Percentiles rank a stretch among this genome's conserved stretches.
Conservation (phyloP, 2,888 invertebrate genomes). For the Acanthoscelides obtectus region DNA sequence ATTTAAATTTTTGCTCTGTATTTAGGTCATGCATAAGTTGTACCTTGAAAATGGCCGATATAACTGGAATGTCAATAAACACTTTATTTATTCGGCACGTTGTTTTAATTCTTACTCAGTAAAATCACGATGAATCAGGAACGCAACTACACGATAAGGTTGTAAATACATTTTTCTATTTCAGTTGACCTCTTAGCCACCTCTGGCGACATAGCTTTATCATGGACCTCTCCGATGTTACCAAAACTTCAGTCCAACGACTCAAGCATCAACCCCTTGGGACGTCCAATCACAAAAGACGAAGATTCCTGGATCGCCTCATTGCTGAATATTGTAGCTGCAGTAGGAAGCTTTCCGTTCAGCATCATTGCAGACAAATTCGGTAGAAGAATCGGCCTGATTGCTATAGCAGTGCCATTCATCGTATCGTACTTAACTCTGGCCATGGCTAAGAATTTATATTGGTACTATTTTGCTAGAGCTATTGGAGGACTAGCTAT, state of each 20-base stretch:
- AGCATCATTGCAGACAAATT: slow-evolving; percentile 60
- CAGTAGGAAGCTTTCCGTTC: slow-evolving; percentile 61
- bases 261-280: slow-evolving; percentile 38
- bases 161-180: too few species aligned
- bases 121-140: too few species aligned
- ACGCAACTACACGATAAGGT: too few species aligned
- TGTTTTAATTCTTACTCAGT: too few species aligned
- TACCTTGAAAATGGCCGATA: too few species aligned
- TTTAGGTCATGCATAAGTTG: too few species aligned
- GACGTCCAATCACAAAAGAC: slow-evolving; percentile 32
- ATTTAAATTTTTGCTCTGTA: too few species aligned
- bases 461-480: slow-evolving; percentile 42
- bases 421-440: slow-evolving; percentile 24
- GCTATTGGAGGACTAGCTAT: slow-evolving; percentile 57
- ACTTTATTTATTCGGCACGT: too few species aligned
- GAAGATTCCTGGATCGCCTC: slow-evolving; percentile 53
- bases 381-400: slow-evolving; percentile 63
- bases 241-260: slow-evolving; percentile 31
- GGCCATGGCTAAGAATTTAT: slow-evolving; percentile 24
- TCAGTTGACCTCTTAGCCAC: slow-evolving; percentile 32
- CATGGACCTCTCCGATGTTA: slow-evolving; percentile 33
- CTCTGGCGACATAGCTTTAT: slow-evolving; percentile 27
- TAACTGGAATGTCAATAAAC: too few species aligned
- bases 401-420: slow-evolving; percentile 46
- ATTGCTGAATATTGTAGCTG: slow-evolving; percentile 47